A percentile compares a stretch with the other conserved stretches of the same genome.
Evolutionary conservation across 2,797 vertebrate genomes (phyloP).

Genomic region (Eospalax fontanierii): DNA sequence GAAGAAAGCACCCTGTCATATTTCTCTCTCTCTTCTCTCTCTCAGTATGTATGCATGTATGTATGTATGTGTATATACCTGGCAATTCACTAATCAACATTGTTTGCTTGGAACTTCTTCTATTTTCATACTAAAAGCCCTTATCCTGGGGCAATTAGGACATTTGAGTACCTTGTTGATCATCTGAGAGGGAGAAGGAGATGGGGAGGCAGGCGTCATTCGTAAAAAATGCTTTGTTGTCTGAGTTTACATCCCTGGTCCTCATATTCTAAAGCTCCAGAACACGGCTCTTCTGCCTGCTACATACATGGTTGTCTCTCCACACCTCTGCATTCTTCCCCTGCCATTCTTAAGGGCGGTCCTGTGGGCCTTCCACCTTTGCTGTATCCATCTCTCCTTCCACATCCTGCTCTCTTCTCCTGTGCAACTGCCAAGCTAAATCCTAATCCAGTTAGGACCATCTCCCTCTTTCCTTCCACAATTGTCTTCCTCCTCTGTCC

Average conservation of each 20-base stretch:
- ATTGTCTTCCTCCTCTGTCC: not conserved
- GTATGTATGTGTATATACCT: not conserved
- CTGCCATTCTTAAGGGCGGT: too few species aligned
- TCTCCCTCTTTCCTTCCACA: not conserved
- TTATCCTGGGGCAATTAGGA: not conserved
- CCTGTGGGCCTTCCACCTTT: not conserved
- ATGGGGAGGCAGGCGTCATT: not conserved
- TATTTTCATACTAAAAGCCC: not conserved
- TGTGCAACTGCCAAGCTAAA: not conserved
- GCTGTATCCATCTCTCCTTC: not conserved
- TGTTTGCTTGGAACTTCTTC: not conserved
- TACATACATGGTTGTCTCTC: not conserved
- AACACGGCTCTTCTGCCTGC: not conserved
- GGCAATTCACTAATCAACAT: not conserved
- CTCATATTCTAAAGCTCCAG: not conserved
- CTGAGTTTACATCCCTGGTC: not conserved
- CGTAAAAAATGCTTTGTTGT: not conserved
- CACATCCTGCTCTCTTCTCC: not conserved
- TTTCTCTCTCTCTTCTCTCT: not conserved
- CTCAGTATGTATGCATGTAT: too few species aligned
- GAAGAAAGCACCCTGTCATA: not conserved
- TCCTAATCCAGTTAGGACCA: not conserved
- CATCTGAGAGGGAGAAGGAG: not conserved
- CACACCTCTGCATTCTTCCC: not conserved
- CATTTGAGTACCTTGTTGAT: not conserved